Conservation (phyloP, 2,888 invertebrate species). For the Dione vanillae region DNA sequence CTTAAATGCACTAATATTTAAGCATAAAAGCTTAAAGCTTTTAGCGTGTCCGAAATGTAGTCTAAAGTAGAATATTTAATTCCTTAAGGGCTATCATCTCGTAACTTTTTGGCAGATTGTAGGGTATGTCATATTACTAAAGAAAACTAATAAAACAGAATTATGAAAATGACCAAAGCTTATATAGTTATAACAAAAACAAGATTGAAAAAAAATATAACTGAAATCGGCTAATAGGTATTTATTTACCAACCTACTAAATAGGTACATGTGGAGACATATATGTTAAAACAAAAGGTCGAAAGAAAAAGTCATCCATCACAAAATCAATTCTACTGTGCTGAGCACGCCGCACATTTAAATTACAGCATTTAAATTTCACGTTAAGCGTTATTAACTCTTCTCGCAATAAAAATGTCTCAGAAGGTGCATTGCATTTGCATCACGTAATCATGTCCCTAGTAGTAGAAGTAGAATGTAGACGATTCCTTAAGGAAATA, state of each 20-base stretch:
- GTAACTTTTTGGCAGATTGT: too few species aligned
- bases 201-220: too few species aligned
- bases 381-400: constrained; percentile 71
- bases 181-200: too few species aligned
- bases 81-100: too few species aligned
- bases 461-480: constrained; percentile 48
- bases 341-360: constrained; percentile 37
- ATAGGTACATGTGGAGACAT: too few species aligned
- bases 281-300: not conserved
- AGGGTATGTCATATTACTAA: too few species aligned
- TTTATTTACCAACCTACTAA: too few species aligned
- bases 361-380: constrained; percentile 56
- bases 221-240: too few species aligned
- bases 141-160: too few species aligned
- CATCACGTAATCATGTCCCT: constrained; percentile 61
- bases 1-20: constrained; percentile 21
- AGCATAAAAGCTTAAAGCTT: constrained; percentile 18
- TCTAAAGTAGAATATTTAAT: constrained; percentile 6
- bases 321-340: constrained; percentile 33
- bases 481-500: constrained; percentile 26
- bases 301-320: constrained; percentile 34
- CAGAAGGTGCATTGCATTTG: constrained; percentile 66
- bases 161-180: too few species aligned
- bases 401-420: constrained; percentile 71
- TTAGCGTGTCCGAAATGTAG: constrained; percentile 1